Evolutionary conservation across 2,888 invertebrate genomes (phyloP), one percentile per base, ranked within the genome.

Genomic region (Aricia artaxerxes): DNA sequence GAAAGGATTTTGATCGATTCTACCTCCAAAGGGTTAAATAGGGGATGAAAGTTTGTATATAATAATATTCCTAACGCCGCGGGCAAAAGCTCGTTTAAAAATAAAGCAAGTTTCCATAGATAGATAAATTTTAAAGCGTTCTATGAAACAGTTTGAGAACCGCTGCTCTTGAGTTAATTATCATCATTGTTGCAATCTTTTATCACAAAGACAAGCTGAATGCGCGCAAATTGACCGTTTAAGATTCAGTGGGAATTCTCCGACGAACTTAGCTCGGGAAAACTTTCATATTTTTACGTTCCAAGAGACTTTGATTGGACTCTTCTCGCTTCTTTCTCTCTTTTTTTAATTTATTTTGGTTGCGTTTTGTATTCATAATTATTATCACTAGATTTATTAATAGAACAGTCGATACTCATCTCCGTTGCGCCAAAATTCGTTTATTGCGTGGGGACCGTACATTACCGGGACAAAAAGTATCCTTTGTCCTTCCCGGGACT

Each of bases 261-360:
- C 77, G 78, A 76, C 78, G 73, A 81, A 80, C 81, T 78, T 78
- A 44, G 79, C 80, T 80, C 81, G 78, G 81, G 16, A 78, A 81
- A 81, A 81, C 80, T 80, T 80, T 81, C 80, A 49, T 49, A 49
- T 75, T 49, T 49, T 78, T 60, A 40, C 78, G 60, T 73, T 73
- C 24, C 73, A 85, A 86, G 85, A 85, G 83, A 85, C 84, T 73
- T 85, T 85, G 86, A 86, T 87, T 87, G 84, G 85, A 83, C 83
- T 85, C 86, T 87, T 57, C 57, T 57, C 57, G 16, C 57, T 85
- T 84, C 84, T 82, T 82, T 82, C 49, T 40, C 44, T 78, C 75
- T 75, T 60, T n/a, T 11, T 57, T 76, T 69, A 35, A 69, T 38
- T 69, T 31, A 31, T 64, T 64, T 2, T 1, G 9, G 9, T 16